phyloP scores from a whole-genome alignment of 2,113 vertebrate genomes.

The Carettochelys insculpta region DNA sequence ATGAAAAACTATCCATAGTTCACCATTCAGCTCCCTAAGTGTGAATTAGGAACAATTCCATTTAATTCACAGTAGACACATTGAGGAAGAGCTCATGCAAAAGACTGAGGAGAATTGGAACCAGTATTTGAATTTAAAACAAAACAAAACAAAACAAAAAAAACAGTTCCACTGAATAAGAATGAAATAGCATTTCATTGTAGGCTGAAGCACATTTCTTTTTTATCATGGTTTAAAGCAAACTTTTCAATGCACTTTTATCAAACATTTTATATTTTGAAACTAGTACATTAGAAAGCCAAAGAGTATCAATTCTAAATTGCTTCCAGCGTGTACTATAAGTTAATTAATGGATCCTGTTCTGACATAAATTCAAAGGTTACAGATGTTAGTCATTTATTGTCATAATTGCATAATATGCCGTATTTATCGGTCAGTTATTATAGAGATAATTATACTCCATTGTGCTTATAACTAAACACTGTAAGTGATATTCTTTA shows the following conservation, averaged over 20 bases:
- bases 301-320: slow-evolving; percentile 24
- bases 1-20: neutral
- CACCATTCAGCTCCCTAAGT: neutral
- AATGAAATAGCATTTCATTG: neutral
- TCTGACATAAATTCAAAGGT: slow-evolving; percentile 29
- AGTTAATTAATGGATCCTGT: slow-evolving; percentile 43
- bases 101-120: neutral
- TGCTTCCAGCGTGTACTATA: slow-evolving; percentile 12
- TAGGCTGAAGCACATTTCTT: neutral
- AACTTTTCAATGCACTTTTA: neutral
- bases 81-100: neutral
- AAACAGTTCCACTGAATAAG: neutral
- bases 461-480: slow-evolving; percentile 29
- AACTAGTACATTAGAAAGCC: neutral
- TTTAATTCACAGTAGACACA: neutral
- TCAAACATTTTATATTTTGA: neutral
- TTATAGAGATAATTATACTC: slow-evolving; percentile 45
- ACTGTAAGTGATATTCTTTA: slow-evolving; percentile 56
- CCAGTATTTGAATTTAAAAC: neutral
- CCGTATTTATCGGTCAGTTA: slow-evolving; percentile 10
- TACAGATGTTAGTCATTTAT: neutral
- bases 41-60: neutral
- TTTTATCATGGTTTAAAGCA: neutral
- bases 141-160: too few relatives aligned
- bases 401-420: slow-evolving; percentile 22